A percentile compares a stretch with the other conserved stretches of the same genome.
Evolutionary conservation across 2,113 vertebrate species (phyloP).

Genomic region (Catagonus wagneri): DNA sequence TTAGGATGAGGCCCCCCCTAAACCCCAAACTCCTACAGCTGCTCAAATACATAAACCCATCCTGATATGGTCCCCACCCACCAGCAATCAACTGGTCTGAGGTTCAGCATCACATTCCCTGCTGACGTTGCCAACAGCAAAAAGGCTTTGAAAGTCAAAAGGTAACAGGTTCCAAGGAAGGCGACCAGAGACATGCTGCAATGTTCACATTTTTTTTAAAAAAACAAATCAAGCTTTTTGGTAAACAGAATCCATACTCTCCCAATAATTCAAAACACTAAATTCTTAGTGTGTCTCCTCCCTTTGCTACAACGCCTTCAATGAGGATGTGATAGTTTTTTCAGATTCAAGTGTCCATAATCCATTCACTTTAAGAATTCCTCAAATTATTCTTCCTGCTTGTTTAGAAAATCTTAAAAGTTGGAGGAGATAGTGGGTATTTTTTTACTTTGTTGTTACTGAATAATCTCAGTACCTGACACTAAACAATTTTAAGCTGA

Average conservation of each 20-base stretch:
- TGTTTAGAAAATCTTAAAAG: neutral
- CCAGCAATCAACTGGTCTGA: neutral
- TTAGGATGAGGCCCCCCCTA: neutral
- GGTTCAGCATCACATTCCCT: neutral
- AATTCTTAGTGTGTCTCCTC: neutral
- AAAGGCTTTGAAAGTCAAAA: neutral
- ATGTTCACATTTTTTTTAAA: neutral
- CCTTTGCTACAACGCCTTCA: neutral
- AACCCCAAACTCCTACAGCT: neutral
- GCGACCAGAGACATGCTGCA: neutral
- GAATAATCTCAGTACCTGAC: neutral
- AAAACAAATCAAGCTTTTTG: neutral
- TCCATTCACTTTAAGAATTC: neutral
- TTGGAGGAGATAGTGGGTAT: neutral
- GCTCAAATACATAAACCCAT: neutral
- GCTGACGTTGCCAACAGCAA: neutral
- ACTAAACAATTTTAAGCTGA: neutral
- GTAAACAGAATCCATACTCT: neutral
- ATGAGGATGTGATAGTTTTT: neutral
- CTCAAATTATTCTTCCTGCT: neutral
- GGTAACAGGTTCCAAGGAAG: neutral
- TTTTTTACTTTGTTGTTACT: neutral
- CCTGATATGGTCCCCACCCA: neutral
- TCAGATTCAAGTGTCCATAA: neutral
- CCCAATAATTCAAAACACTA: neutral